These are phyloP conservation scores for Cossypha caffra DNA, from an alignment of 2,797 vertebrate genomes.

Conservation along the genomic window DNA sequence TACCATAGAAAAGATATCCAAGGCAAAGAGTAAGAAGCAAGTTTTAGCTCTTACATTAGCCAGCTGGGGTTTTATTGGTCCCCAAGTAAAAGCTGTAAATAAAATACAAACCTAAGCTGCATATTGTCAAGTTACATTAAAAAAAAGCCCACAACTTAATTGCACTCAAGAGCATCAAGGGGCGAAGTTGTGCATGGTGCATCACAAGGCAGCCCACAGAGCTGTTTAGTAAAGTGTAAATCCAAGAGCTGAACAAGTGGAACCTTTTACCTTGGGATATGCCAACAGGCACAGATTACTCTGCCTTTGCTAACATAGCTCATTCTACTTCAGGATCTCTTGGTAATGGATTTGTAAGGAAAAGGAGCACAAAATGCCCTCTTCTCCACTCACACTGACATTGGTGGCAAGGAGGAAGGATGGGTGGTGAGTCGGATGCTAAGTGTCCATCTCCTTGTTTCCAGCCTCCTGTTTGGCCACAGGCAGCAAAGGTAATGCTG, in stretches of 20 bases:
- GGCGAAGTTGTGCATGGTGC: not conserved
- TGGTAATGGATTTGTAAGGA: not conserved
- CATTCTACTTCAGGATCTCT: not conserved
- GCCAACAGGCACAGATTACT: not conserved
- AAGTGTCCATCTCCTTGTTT: not conserved
- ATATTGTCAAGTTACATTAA: conserved; percentile 37
- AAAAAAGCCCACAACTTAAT: conserved; percentile 14
- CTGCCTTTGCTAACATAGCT: not conserved
- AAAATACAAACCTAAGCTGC: conserved; percentile 52
- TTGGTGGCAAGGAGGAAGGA: not conserved
- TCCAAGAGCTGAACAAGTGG: not conserved
- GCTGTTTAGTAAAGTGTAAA: conserved; percentile 21
- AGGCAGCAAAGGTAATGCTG: not conserved
- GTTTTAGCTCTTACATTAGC: conserved; percentile 64
- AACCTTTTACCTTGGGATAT: not conserved
- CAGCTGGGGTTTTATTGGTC: conserved; percentile 72
- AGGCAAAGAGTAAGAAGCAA: conserved; percentile 54
- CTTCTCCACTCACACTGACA: not conserved
- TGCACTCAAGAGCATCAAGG: conserved; percentile 34
- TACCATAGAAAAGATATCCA: conserved; percentile 61
- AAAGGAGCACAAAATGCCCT: not conserved
- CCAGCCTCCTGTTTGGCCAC: not conserved
- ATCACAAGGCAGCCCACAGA: conserved; percentile 18
- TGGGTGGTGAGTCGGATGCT: not conserved
- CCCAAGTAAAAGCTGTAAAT: conserved; percentile 62